Percentiles rank a stretch among this genome's conserved stretches.
phyloP scores from a whole-genome alignment of 1,140 invertebrate genomes.

The Sarcophaga bullata region DNA sequence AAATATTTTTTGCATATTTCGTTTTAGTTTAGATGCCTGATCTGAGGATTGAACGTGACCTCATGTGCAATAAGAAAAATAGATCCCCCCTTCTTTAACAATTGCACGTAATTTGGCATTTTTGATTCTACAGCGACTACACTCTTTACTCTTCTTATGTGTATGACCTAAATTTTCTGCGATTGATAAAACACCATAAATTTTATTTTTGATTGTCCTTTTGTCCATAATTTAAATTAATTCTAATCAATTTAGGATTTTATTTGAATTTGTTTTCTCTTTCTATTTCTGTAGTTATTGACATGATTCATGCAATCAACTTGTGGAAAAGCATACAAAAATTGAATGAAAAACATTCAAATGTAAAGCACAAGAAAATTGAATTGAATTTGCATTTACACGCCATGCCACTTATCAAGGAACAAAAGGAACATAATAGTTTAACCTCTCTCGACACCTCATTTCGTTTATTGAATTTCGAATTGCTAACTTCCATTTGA shows the following conservation, averaged over 20 bases:
- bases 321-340: background rate
- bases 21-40: too few relatives aligned
- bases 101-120: too few relatives aligned
- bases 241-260: background rate
- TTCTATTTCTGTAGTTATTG: background rate
- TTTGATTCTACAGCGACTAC: too few relatives aligned
- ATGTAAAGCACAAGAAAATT: slow-evolving; percentile 4
- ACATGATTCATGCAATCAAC: background rate
- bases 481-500: slow-evolving; percentile 2
- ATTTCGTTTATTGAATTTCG: background rate
- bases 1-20: too few relatives aligned
- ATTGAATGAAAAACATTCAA: background rate
- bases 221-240: background rate
- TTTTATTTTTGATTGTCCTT: background rate
- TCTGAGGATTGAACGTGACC: too few relatives aligned
- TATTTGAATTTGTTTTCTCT: background rate
- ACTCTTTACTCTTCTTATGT: too few relatives aligned
- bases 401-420: background rate
- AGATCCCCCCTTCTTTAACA: too few relatives aligned
- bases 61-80: too few relatives aligned
- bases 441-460: background rate
- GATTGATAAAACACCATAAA: background rate
- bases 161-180: too few relatives aligned
- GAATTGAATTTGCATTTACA: background rate
- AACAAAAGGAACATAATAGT: slow-evolving; percentile 14